A percentile compares a stretch with the other conserved stretches of the same genome.
Conservation (phyloP, 2,797 vertebrate genomes). For the Arctocebus calabarensis region DNA sequence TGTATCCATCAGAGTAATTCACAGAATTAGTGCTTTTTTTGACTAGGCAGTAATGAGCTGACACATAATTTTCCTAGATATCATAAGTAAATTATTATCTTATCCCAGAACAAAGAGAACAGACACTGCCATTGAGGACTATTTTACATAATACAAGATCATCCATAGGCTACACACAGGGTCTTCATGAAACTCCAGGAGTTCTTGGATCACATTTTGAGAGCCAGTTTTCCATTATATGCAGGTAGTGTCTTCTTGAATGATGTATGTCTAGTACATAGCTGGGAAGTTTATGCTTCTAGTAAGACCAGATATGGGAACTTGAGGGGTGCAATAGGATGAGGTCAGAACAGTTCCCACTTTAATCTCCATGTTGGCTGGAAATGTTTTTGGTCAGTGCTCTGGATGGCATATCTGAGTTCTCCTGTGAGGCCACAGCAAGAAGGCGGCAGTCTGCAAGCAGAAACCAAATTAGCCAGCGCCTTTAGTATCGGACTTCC, state of each 20-base stretch:
- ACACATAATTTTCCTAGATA: background rate
- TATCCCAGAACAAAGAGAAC: background rate
- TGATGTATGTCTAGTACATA: background rate
- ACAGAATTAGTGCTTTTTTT: background rate
- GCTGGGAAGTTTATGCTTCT: background rate
- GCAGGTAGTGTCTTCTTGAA: background rate
- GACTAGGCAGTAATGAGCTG: background rate
- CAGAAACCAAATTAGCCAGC: background rate
- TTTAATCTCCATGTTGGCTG: background rate
- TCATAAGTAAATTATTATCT: conserved; percentile 34
- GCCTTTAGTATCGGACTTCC: background rate
- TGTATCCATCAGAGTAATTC: background rate
- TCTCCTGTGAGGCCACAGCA: background rate
- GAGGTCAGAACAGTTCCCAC: conserved; percentile 31
- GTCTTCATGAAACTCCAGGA: background rate
- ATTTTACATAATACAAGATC: background rate
- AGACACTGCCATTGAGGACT: background rate
- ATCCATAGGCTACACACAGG: background rate
- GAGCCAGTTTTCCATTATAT: background rate
- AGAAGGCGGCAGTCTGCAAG: background rate
- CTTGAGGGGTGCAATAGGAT: background rate
- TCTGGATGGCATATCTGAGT: background rate
- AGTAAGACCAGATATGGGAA: background rate
- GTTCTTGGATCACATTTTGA: conserved; percentile 20
- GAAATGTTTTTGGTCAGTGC: conserved; percentile 17